Evolutionary conservation across 2,113 vertebrate genomes (phyloP), one percentile per base, ranked within the genome.

Genomic region (Periophthalmodon schlosseri): DNA sequence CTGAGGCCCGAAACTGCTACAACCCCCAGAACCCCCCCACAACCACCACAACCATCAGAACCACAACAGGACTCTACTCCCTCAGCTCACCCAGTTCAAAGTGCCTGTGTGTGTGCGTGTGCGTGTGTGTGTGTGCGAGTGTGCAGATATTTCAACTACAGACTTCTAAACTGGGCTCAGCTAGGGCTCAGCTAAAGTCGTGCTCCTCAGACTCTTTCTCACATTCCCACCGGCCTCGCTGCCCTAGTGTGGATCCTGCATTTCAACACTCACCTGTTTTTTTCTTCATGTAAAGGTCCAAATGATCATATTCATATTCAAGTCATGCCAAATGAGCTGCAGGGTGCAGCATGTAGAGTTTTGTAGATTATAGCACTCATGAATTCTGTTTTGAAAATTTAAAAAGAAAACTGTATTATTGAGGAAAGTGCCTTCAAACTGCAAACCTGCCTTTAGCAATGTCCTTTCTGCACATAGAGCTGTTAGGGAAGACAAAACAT

Each of bases 1-100:
- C 93, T 99, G 92, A 94, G 78, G 75, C 67, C 49, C 36, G 20
- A 7, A 34, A 2, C 68, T 52, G 68, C 76, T 50, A 65, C 44
- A 66, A 16, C 70, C 82, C 28, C 3, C 36, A 21, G 39, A 34
- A 2, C 68, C 57, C 68, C 57, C 68, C 76, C 56, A 65, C 44
- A 66, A 16, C 70, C 82, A 60, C 12, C 12, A 28, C 11, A 60
- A 28, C 21, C 39, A 44, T 10, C 39, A 44, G 39, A 44, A 44
- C 21, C 12, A 28, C 21, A 60, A 28, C 21, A 44, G 39, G 8
- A 44, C 39, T 39, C 82, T 76, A 82, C 79, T 76, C 88, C 86
- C 87, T 89, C 86, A 69, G 84, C 79, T 82, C 80, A 77, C 47
- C 34, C 14, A 73, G 69, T 39, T 74, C 74, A 73, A 1, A 61